Evolutionary conservation across 2,797 vertebrate species (phyloP), one percentile per base, ranked within the genome.

Genomic region (Pangasius sanitwongsei): DNA sequence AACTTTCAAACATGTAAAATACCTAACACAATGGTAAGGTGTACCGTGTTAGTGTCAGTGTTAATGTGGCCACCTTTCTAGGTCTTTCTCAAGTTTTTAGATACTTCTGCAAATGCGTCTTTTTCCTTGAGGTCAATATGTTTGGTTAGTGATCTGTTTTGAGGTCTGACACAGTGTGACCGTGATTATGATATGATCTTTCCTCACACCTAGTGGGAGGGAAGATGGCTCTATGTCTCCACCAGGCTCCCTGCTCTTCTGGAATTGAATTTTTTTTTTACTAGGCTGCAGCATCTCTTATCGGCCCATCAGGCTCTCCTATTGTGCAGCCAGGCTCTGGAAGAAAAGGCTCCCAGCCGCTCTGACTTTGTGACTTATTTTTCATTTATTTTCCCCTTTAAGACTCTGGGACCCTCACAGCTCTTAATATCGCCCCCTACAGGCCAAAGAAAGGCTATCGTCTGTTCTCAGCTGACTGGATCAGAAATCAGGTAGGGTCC

Each of bases 221-320:
- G 87, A 91, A 87, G 91, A 89, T 89, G 87, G 89, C 85, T 91
- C 90, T 90, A 88, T 92, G 90, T 91, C 90, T 92, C 88, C 90
- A 90, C 86, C 84, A 81, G 89, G 65, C 90, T 90, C 85, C 87
- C 87, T 70, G 90, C 92, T 92, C 91, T 92, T 92, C 86, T 93
- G 87, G 91, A 93, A 94, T 93, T 93, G 91, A 90, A 93, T 94
- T 81, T 93, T 81, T 93, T 93, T 91, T 92, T 92, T 92, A 90
- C 90, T 90, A 90, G 90, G 83, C 88, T 90, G 90, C 89, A 85
- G 92, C 90, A 91, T 90, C 90, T 89, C 90, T 92, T 92, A 92
- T 93, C 93, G 28, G 37, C 83, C 75, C 77, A 93, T 94, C 93
- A 89, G 89, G 75, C 87, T 90, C 90, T 94, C 90, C 90, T 89